Evolutionary conservation across 2,797 vertebrate species (phyloP).

Genomic region (Siniperca obscura): DNA sequence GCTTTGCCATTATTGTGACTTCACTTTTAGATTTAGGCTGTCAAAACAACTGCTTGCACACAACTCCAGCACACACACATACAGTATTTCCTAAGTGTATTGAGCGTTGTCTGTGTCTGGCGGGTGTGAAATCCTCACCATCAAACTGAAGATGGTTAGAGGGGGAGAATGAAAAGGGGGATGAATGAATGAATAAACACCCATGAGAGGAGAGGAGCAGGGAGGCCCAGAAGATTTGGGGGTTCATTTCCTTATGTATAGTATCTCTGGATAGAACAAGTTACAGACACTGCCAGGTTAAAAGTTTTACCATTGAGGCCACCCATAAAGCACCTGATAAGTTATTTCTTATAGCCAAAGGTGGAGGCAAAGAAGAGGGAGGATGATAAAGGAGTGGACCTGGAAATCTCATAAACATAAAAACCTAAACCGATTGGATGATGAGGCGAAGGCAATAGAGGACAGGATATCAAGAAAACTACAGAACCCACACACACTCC

Average conservation of each 20-base stretch:
- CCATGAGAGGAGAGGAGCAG: constrained; percentile 14
- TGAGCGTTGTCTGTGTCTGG: constrained; percentile 63
- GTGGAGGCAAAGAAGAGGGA: constrained; percentile 6
- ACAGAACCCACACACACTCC: constrained; percentile 12
- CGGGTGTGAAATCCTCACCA: constrained; percentile 78
- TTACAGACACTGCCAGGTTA: not conserved
- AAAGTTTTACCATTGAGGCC: constrained; percentile 25
- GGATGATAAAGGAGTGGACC: constrained; percentile 19
- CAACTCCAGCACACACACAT: constrained; percentile 18
- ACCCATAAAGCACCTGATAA: constrained; percentile 21
- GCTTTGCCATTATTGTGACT: constrained; percentile 54
- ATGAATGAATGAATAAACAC: constrained; percentile 59
- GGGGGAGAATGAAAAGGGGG: constrained; percentile 19
- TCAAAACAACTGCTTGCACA: constrained; percentile 61
- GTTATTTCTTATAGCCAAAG: not conserved
- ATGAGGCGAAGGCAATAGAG: constrained; percentile 4
- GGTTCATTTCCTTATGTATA: not conserved
- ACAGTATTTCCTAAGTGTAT: constrained; percentile 46
- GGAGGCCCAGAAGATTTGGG: not conserved
- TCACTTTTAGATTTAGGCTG: constrained; percentile 54
- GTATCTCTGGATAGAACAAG: not conserved
- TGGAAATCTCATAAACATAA: constrained; percentile 34
- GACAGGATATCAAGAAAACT: not conserved
- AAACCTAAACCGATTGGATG: constrained; percentile 30
- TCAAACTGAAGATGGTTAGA: constrained; percentile 72